phyloP scores from a whole-genome alignment of 2,888 invertebrate genomes.

The Esperia sulphurella region DNA sequence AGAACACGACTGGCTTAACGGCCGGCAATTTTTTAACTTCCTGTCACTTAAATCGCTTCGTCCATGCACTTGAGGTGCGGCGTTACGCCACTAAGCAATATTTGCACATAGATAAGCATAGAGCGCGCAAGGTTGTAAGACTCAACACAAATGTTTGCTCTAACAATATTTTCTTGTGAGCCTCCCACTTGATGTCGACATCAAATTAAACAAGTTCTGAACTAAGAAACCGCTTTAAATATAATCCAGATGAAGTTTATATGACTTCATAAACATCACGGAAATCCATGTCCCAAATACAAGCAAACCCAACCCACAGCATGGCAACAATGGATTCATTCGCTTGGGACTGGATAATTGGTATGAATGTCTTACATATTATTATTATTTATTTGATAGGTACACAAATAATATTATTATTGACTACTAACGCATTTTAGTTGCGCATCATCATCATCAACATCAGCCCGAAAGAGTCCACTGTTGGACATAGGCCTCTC shows the following conservation, averaged over 20 bases:
- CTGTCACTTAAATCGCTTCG: neutral
- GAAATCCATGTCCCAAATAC: slow-evolving; percentile 14
- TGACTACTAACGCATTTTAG: too few species aligned
- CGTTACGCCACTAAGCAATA: slow-evolving; percentile 37
- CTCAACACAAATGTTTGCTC: slow-evolving; percentile 62
- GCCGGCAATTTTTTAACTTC: too few species aligned
- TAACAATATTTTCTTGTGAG: slow-evolving; percentile 66
- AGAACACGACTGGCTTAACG: too few species aligned
- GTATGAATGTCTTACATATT: too few species aligned
- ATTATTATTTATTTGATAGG: too few species aligned
- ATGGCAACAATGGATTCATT: too few species aligned
- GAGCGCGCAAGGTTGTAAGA: slow-evolving; percentile 47
- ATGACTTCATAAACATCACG: slow-evolving; percentile 23
- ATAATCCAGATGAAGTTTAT: slow-evolving; percentile 62
- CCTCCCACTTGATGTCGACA: slow-evolving; percentile 69
- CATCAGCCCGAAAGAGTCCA: too few species aligned
- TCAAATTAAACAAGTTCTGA: slow-evolving; percentile 68
- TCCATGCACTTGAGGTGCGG: slow-evolving; percentile 11
- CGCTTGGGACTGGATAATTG: too few species aligned
- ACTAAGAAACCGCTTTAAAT: slow-evolving; percentile 43
- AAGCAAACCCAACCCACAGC: too few species aligned
- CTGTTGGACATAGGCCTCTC: too few species aligned
- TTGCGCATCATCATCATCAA: too few species aligned
- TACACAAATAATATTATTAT: too few species aligned
- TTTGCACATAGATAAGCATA: slow-evolving; percentile 53